Base-by-base conservation (phyloP, 2,888 invertebrate species). In the Molorchus minor region DNA sequence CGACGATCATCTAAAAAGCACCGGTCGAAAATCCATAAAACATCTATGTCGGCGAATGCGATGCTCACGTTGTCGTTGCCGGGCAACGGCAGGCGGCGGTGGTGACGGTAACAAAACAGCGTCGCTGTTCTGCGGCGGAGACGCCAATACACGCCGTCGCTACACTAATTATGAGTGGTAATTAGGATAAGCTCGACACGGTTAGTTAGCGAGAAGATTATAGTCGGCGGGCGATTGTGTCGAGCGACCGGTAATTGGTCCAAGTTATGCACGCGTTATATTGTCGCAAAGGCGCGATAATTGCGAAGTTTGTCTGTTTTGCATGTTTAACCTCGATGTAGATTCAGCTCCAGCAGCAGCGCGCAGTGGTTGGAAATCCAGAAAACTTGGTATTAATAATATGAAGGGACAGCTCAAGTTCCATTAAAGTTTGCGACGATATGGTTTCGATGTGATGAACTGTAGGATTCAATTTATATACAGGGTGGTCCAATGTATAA, bases 121-220 rank as follows among this genome's bases (percentile, higher is more conserved):
- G 46, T 62, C 58, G 56, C 61, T 47, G 56, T 56, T 57, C 53
- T 54, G 64, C 64, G 61, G 56, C 52, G 55, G 62, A 58, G 64
- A 45, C 59, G 56, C 46, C 58, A 52, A 41, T 58, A 58, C 52
- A 58, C 56, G 30, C 8, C 55, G 49, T 51, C 75, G 76, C 75
- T 73, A 71, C 74, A 72, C 79, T 80, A 80, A 80, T 80, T 80
- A 80, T 76, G 52, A 73, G 73, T 75, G 73, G 78, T 80, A 80
- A 80, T 80, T 79, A 80, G 80, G 77, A 79, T 80, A 80, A 80
- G 79, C 79, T 74, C 66, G 73, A 71, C 72, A 77, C 73, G 79
- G 78, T 78, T 79, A 78, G 78, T 79, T 79, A 73, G 69, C 62
- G 60, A 63, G 67, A 62, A 68, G 65, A 68, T 68, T 67, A 67